Base-by-base conservation (phyloP, 2,797 vertebrate species). In the Nasua narica region DNA sequence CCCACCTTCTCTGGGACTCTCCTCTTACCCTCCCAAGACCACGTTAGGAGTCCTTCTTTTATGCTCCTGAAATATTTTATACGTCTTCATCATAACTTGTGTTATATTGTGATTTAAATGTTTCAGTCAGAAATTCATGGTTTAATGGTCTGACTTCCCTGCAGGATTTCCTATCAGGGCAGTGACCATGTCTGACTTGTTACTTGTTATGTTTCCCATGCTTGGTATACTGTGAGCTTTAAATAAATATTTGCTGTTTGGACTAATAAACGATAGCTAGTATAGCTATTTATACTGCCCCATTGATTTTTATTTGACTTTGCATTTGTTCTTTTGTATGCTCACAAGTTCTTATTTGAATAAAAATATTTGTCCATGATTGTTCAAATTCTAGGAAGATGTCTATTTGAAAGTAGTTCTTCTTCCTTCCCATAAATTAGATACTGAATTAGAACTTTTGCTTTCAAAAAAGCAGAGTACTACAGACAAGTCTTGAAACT, bases 171-270 rank as follows among this genome's bases (percentile, higher is more conserved):
- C 15, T 56, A 16, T 60, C 62, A 85, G 87, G 35, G 32, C 25
- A 90, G 78, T 46, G 40, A 87, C n/a, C 8, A 58, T 23, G n/a
- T 83, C 79, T 87, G 35, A 83, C 25, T 69, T 65, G 35, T 58
- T 87, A 86, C 58, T 54, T 85, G 29, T 74, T 89, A 32, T 81
- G 25, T 82, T 62, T 93, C 29, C n/a, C 62, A 70, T 56, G 12
- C 25, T 48, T 79, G 4, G 54, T 70, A 79, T 54, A 84, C 4
- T 48, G 46, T 32, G 95, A 90, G 3, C 50, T 85, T 91, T 85
- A 93, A 91, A 69, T 77, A 91, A 78, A 37, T 93, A 40, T 76
- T 65, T 93, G 48, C 56, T 95, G 35, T 88, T 91, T 76, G 69
- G 67, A 65, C 70, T 72, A 77, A 82, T 86, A 46, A 58, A 89